Conservation (phyloP, 2,888 invertebrate species). For the Augiades crinisus region DNA sequence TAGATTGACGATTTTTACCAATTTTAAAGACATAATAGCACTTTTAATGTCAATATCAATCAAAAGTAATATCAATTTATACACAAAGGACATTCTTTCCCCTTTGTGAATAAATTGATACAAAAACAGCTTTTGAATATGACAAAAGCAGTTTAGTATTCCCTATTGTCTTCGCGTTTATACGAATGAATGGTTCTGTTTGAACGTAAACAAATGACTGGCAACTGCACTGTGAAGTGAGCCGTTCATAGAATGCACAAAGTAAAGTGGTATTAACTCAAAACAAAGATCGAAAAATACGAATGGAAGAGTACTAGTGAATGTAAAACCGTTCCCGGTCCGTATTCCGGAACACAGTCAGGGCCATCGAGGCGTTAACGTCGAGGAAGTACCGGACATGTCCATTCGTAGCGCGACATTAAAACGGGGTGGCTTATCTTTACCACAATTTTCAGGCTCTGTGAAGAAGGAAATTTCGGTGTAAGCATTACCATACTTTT, state of each 20-base stretch:
- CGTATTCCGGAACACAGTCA: slow-evolving; percentile 38
- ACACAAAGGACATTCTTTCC: no score
- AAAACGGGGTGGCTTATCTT: slow-evolving; percentile 41
- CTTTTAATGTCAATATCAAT: no score
- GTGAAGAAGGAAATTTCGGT: slow-evolving; percentile 3
- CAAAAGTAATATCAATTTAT: no score
- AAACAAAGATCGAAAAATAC: slow-evolving; percentile 32
- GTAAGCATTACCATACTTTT: background rate
- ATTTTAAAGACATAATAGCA: no score
- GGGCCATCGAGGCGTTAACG: slow-evolving; percentile 36
- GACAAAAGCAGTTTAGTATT: no score
- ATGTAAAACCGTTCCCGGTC: slow-evolving; percentile 35
- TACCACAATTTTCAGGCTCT: slow-evolving; percentile 22
- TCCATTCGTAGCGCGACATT: slow-evolving; percentile 39
- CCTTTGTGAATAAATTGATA: no score
- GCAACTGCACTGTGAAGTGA: no score
- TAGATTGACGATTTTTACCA: no score
- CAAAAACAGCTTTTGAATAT: no score
- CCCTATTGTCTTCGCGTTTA: no score
- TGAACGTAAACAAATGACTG: no score
- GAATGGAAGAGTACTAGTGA: slow-evolving; percentile 30
- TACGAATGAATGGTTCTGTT: no score
- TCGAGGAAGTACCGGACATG: slow-evolving; percentile 38
- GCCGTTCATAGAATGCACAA: background rate
- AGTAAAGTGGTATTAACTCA: background rate